phyloP scores from a whole-genome alignment of 2,113 vertebrate genomes.

The Eulacestoma nigropectus region DNA sequence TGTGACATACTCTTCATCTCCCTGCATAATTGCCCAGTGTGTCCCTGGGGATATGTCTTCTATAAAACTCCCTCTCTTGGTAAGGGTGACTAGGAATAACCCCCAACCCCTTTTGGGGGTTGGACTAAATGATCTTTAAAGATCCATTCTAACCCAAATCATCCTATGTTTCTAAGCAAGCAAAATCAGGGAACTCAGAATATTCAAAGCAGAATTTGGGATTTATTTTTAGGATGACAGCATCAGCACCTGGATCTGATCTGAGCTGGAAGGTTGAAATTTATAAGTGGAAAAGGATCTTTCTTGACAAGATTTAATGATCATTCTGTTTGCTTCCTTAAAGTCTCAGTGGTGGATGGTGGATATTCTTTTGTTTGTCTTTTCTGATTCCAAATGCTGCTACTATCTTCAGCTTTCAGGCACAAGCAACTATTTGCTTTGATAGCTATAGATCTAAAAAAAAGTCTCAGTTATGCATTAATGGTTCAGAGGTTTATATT shows the following conservation, averaged over 20 bases:
- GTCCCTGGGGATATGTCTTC: neutral
- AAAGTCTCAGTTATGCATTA: neutral
- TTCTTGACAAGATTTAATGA: neutral
- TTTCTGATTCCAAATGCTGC: neutral
- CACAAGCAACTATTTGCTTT: neutral
- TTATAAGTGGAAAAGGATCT: neutral
- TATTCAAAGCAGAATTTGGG: neutral
- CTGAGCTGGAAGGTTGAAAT: neutral
- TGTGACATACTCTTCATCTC: neutral
- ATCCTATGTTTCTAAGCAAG: neutral
- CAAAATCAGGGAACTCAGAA: neutral
- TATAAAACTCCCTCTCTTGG: neutral
- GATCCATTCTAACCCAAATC: neutral
- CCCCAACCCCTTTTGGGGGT: accelerated
- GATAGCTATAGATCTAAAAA: neutral
- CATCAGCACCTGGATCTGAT: neutral
- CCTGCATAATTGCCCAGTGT: neutral
- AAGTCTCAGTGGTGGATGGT: neutral
- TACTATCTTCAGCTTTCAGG: neutral
- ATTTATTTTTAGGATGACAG: neutral
- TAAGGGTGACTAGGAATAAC: neutral
- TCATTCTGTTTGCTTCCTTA: neutral
- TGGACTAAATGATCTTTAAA: neutral
- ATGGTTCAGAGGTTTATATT: neutral
- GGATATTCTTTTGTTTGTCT: neutral